Evolutionary conservation across 1,140 invertebrate genomes (phyloP).

Genomic region (Drosophila repleta): DNA sequence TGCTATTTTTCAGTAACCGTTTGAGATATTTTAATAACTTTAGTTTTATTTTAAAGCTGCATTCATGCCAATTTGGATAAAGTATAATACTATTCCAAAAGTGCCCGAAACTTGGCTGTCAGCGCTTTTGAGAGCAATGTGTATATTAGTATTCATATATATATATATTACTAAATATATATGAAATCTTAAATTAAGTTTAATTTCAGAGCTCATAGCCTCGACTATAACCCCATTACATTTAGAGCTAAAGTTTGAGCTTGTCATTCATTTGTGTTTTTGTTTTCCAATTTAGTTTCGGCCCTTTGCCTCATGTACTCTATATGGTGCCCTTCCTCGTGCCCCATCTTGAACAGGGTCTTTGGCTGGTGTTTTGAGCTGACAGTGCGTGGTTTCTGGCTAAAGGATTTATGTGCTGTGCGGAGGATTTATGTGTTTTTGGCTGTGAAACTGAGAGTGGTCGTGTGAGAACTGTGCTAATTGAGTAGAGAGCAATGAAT

Average conservation of each 20-base stretch:
- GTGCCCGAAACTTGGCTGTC: no score
- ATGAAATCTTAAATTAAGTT: no score
- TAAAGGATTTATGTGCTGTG: conserved; percentile 42
- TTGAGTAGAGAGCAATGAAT: conserved; percentile 15
- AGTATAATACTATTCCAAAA: no score
- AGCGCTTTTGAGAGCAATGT: no score
- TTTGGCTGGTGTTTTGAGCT: conserved; percentile 4
- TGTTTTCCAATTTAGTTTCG: conserved; percentile 27
- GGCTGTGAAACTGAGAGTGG: conserved; percentile 43
- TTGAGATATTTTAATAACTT: no score
- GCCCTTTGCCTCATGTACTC: neutral
- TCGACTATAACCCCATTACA: neutral
- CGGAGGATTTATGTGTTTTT: conserved; percentile 50
- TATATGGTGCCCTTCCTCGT: conserved; percentile 1
- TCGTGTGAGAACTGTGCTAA: conserved; percentile 20
- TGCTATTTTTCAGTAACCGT: no score
- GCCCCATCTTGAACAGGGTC: conserved; percentile 1
- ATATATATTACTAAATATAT: no score
- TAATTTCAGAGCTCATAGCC: neutral
- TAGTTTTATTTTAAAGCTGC: no score
- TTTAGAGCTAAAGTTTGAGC: neutral
- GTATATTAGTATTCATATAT: no score
- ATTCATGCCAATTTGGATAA: no score
- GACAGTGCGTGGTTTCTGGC: conserved; percentile 25
- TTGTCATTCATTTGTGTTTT: conserved; percentile 11